Conservation (phyloP, 2,888 invertebrate genomes). For the Strigamia maritima region DNA sequence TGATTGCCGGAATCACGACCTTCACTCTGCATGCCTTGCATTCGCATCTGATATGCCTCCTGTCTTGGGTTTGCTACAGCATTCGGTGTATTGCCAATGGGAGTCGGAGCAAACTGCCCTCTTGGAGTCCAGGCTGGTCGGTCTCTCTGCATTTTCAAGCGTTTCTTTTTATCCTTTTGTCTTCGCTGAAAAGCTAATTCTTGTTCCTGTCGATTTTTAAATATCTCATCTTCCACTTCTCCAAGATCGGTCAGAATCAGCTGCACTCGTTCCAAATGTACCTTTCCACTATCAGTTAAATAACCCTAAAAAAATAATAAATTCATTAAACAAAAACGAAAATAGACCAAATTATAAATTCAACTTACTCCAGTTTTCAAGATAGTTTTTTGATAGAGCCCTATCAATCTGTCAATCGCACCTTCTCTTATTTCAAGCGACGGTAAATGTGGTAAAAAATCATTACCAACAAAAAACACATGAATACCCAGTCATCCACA, state of each 20-base stretch:
- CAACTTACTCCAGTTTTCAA: conserved; percentile 74
- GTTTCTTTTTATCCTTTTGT: conserved; percentile 35
- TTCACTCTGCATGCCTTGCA: conserved; percentile 24
- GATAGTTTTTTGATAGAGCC: conserved; percentile 88
- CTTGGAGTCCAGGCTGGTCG: conserved; percentile 66
- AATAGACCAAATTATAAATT: neutral
- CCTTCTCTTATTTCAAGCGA: conserved; percentile 95
- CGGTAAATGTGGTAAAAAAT: conserved; percentile 96
- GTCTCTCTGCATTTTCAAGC: conserved; percentile 8
- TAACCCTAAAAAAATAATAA: conserved; percentile 67
- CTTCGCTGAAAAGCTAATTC: conserved; percentile 55
- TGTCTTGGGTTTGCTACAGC: neutral
- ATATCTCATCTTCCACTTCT: conserved; percentile 93
- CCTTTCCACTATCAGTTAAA: conserved; percentile 90
- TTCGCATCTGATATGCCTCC: conserved; percentile 17
- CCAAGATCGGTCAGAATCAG: conserved; percentile 92
- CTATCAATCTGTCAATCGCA: conserved; percentile 90
- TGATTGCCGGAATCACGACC: neutral
- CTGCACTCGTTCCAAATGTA: conserved; percentile 88
- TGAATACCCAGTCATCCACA: conserved; percentile 94
- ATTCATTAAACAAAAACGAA: neutral
- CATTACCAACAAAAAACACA: conserved; percentile 99
- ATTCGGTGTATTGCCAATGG: neutral
- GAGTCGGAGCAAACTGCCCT: conserved; percentile 72
- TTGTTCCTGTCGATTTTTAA: conserved; percentile 81